These are phyloP conservation scores for Troglohyphantes excavatus DNA, from an alignment of 2,888 invertebrate species.

Conservation along the genomic window DNA sequence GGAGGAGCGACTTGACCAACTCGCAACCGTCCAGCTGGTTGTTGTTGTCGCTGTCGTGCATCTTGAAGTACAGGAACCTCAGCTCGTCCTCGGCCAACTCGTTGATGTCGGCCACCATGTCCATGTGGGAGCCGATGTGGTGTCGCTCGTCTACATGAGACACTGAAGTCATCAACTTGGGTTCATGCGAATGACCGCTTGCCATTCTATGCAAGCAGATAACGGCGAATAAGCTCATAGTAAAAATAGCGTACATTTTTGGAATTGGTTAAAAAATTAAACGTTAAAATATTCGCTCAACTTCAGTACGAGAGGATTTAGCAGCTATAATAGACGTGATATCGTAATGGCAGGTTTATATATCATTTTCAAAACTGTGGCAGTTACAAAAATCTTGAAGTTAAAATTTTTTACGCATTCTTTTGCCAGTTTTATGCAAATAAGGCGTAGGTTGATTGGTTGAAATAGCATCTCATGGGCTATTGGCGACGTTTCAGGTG, in stretches of 20 bases:
- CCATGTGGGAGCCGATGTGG: slow-evolving; percentile 24
- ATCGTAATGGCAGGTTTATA: no score
- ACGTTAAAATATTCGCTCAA: not conserved
- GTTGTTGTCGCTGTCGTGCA: slow-evolving; percentile 51
- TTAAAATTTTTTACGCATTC: no score
- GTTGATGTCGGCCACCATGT: not conserved
- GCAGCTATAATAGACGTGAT: no score
- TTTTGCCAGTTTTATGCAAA: no score
- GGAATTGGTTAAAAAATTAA: not conserved
- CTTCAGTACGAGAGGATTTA: no score
- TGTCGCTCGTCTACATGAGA: slow-evolving; percentile 18
- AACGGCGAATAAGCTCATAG: not conserved
- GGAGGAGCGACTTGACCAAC: slow-evolving; percentile 43
- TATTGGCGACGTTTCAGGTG: no score
- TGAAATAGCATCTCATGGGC: no score
- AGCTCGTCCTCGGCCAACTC: slow-evolving; percentile 47
- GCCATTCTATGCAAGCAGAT: not conserved
- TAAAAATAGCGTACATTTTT: not conserved
- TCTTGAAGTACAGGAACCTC: slow-evolving; percentile 53
- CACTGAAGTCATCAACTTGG: not conserved
- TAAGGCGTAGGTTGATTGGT: no score
- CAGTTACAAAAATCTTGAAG: no score
- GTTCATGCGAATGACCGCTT: not conserved
- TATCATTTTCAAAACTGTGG: no score
- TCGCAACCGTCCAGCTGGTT: slow-evolving; percentile 57